Conservation (phyloP, 2,797 vertebrate genomes). For the Antrozous pallidus region DNA sequence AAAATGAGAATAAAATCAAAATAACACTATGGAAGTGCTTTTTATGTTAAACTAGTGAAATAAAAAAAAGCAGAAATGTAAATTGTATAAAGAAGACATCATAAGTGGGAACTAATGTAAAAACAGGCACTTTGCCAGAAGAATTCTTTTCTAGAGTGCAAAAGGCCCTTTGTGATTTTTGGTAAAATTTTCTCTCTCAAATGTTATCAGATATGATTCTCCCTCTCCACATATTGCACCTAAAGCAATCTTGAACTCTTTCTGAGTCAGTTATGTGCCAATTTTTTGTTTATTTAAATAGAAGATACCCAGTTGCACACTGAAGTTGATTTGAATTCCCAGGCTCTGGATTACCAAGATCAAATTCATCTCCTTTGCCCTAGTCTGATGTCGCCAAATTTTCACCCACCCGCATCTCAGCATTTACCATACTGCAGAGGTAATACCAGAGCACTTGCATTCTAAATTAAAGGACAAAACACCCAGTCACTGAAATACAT, state of each 20-base stretch:
- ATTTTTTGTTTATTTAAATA: constrained; percentile 39
- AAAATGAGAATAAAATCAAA: constrained; percentile 54
- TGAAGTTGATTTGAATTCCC: not conserved
- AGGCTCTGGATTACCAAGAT: not conserved
- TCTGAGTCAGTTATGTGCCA: not conserved
- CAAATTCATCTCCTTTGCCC: not conserved
- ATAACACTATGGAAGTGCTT: constrained; percentile 13
- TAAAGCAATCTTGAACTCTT: not conserved
- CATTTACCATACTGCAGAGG: not conserved
- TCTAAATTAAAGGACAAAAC: constrained; percentile 18
- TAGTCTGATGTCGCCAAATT: not conserved
- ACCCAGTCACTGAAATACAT: not conserved
- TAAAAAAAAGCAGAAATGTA: not conserved
- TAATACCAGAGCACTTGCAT: not conserved
- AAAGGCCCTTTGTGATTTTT: constrained; percentile 31
- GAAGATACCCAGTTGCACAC: not conserved
- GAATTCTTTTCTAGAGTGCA: not conserved
- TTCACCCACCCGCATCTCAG: not conserved
- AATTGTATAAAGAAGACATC: constrained; percentile 28
- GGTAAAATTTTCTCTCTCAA: not conserved
- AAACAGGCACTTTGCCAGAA: constrained; percentile 48
- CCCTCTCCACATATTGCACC: not conserved
- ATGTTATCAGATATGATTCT: not conserved
- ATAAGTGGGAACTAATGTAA: constrained; percentile 1
- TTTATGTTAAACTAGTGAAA: constrained; percentile 47